Base-by-base conservation (phyloP, 2,888 invertebrate genomes). In the Caenorhabditis sp. region DNA sequence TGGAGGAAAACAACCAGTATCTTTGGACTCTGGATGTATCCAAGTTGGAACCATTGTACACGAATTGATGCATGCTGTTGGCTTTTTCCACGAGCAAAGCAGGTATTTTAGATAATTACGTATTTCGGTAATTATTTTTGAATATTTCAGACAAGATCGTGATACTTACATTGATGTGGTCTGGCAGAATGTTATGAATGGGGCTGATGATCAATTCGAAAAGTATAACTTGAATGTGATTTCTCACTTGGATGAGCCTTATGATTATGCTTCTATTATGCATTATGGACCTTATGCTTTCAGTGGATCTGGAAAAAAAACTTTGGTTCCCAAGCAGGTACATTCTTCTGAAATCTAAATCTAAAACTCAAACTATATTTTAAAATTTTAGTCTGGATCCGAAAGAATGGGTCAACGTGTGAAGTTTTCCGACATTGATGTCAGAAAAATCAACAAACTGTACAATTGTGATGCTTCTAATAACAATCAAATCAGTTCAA, bases 351-450 rank as follows among this genome's bases (percentile, higher is more conserved):
- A 63, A 17, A 26, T 43, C 23, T 61, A n/a, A 17, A 7, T 50
- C 8, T 8, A n/a, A n/a, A n/a, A n/a, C n/a, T 10, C 36, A n/a
- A 62, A 36, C 3, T 7, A 4, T 27, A 36, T 52, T 23, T 43
- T 36, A 43, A 38, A 4, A 27, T 62, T 74, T 14, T 57, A 85
- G 78, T 54, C 70, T 27, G 88, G 88, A 38, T 86, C 87, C 1
- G 80, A 82, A 21, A 58, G 80, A 56, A 89, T 89, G 81, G 90
- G 90, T 3, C 90, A 90, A 80, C 76, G 90, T 54, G 81, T 84
- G 10, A 80, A 84, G 23, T 87, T 89, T 52, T 88, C 89, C 36
- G 83, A 82, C 1, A 80, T 80, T n/a, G 90, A 90, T 76, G 83
- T 89, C 12, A 75, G 86, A 23, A 88, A 89, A 76, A 86, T 90